phyloP scores from a whole-genome alignment of 2,888 invertebrate species.

The Trissolcus brochymenae region DNA sequence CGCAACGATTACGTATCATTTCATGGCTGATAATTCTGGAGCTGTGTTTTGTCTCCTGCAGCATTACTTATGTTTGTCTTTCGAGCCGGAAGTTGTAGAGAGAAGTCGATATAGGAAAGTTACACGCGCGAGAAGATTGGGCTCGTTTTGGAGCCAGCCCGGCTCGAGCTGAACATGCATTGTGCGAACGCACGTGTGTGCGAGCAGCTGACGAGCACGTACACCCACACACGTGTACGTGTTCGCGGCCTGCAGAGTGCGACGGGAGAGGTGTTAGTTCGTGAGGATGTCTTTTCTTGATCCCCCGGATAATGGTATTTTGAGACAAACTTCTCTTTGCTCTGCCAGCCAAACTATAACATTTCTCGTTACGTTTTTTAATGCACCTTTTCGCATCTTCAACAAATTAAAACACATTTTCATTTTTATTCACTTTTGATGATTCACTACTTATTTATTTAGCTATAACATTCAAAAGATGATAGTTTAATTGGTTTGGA shows the following conservation, averaged over 20 bases:
- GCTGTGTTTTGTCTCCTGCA: slow-evolving; percentile 51
- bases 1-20: slow-evolving; percentile 18
- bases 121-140: slow-evolving; percentile 58
- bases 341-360: too few species aligned
- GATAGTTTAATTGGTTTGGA: too few species aligned
- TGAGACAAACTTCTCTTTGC: slow-evolving; percentile 56
- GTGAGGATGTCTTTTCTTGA: slow-evolving; percentile 55
- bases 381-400: neutral
- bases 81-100: slow-evolving; percentile 48
- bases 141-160: slow-evolving; percentile 45
- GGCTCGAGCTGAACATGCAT: slow-evolving; percentile 2
- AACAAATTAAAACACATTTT: too few species aligned
- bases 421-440: too few species aligned
- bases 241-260: slow-evolving; percentile 5
- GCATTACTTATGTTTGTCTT: slow-evolving; percentile 57
- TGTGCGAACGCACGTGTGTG: slow-evolving; percentile 5
- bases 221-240: slow-evolving; percentile 10
- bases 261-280: slow-evolving; percentile 51
- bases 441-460: too few species aligned
- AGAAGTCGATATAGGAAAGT: slow-evolving; percentile 56
- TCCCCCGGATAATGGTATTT: slow-evolving; percentile 58
- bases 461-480: too few species aligned
- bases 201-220: too few species aligned
- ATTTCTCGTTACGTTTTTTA: too few species aligned
- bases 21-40: slow-evolving; percentile 37